Evolutionary conservation across 2,888 invertebrate genomes (phyloP).

Genomic region (Minunthozetes semirufus): DNA sequence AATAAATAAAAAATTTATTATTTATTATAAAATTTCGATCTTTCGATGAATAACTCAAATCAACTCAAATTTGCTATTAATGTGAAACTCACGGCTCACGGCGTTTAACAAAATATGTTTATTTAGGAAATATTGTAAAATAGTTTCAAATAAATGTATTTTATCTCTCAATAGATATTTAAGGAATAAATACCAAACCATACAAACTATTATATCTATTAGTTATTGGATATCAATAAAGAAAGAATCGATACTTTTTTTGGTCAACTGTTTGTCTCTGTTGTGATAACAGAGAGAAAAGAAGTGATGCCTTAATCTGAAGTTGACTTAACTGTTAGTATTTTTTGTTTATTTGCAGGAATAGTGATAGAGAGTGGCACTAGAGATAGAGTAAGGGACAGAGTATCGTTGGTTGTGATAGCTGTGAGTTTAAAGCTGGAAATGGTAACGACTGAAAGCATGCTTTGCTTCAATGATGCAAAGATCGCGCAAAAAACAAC

Average conservation of each 20-base stretch:
- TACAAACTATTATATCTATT: background rate
- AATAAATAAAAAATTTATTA: conserved; percentile 4
- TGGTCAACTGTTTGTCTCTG: conserved; percentile 9
- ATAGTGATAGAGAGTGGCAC: background rate
- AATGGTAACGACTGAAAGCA: conserved; percentile 15
- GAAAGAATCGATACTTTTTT: conserved; percentile 1
- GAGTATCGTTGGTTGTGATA: background rate
- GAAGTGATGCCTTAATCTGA: conserved; percentile 9
- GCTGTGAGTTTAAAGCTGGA: background rate
- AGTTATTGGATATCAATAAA: conserved; percentile 4
- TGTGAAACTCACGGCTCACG: too few relatives aligned
- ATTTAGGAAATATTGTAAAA: too few relatives aligned
- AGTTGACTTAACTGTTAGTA: conserved; percentile 23
- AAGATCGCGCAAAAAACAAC: conserved; percentile 17
- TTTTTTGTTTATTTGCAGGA: conserved; percentile 7
- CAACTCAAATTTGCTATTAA: background rate
- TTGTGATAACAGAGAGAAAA: conserved; percentile 9
- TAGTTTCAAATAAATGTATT: too few relatives aligned
- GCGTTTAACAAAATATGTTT: too few relatives aligned
- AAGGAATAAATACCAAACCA: background rate
- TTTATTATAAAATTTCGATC: background rate
- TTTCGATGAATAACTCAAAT: background rate
- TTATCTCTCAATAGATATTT: background rate
- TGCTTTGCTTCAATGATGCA: conserved; percentile 26
- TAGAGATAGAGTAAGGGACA: too few relatives aligned